A percentile compares a stretch with the other conserved stretches of the same genome.
phyloP scores from a whole-genome alignment of 2,113 vertebrate species.

The Saimiri boliviensis region DNA sequence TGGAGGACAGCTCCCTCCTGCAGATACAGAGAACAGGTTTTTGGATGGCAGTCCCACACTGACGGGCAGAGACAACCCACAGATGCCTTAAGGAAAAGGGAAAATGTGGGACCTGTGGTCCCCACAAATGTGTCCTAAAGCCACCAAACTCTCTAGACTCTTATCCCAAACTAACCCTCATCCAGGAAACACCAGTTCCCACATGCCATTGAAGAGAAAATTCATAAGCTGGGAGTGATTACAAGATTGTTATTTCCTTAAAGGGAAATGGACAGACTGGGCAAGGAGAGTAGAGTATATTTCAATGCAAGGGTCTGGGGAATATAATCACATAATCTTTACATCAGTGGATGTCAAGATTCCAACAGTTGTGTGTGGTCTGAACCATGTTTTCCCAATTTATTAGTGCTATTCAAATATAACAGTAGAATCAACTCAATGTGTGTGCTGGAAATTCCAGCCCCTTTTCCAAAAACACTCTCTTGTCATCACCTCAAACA shows the following conservation, averaged over 20 bases:
- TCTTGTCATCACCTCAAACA: conserved; percentile 66
- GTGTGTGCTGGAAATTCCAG: conserved; percentile 70
- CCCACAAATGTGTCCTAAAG: not conserved
- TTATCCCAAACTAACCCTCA: not conserved
- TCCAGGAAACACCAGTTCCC: not conserved
- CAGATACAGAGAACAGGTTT: not conserved
- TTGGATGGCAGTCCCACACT: not conserved
- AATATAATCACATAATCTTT: conserved; percentile 1
- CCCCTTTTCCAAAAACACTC: conserved; percentile 55
- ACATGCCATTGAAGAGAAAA: not conserved
- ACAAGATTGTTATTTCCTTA: not conserved
- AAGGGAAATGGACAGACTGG: not conserved
- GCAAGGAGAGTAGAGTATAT: not conserved
- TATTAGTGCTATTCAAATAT: conserved; percentile 67
- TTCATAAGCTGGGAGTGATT: not conserved
- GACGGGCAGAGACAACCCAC: not conserved
- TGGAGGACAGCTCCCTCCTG: not conserved
- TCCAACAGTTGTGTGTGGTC: conserved; percentile 65
- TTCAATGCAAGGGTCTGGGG: conserved; percentile 14
- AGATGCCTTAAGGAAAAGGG: not conserved
- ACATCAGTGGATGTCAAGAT: conserved; percentile 29
- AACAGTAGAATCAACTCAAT: conserved; percentile 71
- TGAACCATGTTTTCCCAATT: conserved; percentile 71
- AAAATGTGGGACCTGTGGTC: not conserved
- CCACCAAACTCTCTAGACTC: not conserved